Conservation (phyloP, 2,797 vertebrate genomes). For the Takifugu rubripes region DNA sequence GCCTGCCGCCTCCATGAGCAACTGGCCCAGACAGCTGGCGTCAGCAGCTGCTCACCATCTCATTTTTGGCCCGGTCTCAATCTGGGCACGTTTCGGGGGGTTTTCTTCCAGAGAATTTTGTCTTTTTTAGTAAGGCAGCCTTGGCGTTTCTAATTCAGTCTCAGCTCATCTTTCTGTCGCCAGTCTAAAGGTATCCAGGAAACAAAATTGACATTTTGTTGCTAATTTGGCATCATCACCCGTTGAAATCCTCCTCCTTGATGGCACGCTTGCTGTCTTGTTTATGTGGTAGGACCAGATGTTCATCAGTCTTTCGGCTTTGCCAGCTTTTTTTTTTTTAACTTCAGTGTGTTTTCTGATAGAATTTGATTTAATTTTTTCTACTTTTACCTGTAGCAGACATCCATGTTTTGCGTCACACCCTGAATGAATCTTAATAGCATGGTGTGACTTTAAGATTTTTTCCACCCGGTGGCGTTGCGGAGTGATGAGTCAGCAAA, state of each 20-base stretch:
- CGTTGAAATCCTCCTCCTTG: neutral
- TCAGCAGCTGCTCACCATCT: slow-evolving; percentile 59
- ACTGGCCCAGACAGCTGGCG: slow-evolving; percentile 61
- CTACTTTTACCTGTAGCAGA: no score
- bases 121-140: slow-evolving; percentile 9
- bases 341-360: neutral
- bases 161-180: slow-evolving; percentile 21
- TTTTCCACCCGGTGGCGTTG: neutral
- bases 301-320: neutral
- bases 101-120: neutral
- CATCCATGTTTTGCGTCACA: neutral
- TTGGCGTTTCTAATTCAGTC: slow-evolving; percentile 41
- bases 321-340: neutral
- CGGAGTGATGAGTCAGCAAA: slow-evolving; percentile 19
- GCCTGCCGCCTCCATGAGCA: slow-evolving; percentile 40
- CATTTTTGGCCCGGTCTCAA: slow-evolving; percentile 35
- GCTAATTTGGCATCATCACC: neutral
- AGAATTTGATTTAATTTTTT: no score
- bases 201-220: neutral
- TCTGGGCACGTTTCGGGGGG: slow-evolving; percentile 21
- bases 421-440: neutral
- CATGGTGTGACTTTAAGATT: neutral
- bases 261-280: neutral
- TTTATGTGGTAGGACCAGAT: no score
- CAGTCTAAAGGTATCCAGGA: neutral